Base-by-base conservation (phyloP, 2,888 invertebrate genomes). In the Troides aeacus region DNA sequence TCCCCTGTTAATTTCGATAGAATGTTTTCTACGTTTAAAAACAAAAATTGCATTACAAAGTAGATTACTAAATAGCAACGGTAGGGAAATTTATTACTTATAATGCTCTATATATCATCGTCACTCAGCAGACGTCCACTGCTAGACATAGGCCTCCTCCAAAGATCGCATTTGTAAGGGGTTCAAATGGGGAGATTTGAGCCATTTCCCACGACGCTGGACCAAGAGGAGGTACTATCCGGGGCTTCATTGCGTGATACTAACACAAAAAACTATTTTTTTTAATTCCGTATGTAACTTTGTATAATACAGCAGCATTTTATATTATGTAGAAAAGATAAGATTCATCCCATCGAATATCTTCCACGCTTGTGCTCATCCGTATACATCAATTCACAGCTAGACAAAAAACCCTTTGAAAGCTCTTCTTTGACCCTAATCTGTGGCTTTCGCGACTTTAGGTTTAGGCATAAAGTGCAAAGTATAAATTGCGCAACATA, bases 391-490 rank as follows among this genome's bases (percentile, higher is more conserved):
- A 60, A 64, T 68, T 68, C 56, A 60, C 64, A 64, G 53, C 68
- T 59, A 64, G 60, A 68, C 68, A 68, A 68, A 68, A 64, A 64
- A 39, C 68, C 24, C 64, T 60, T 68, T 64, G 50, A 68, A 63
- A 60, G 59, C 21, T 58, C 64, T 68, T 60, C 39, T 23, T 68
- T 61, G 69, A 64, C 69, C 64, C 56, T 64, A 64, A 64, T 69
- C 53, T 64, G 23, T 24, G 23, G 23, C 57, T 68, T 60, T 50
- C 60, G 59, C 42, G n/a, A 62, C 15, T 58, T 23, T 7, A 58
- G 15, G 3, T 58, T 23, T 23, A 15, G 12, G 21, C n/a, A 23
- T 58, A 58, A 58, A 23, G 6, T 23, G n/a, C n/a, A 6, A 53
- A 53, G 6, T 12, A 53, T 53, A 53, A 53, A n/a, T 53, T 46